phyloP scores from a whole-genome alignment of 2,797 vertebrate genomes.

The Lepilemur septentrionalis region DNA sequence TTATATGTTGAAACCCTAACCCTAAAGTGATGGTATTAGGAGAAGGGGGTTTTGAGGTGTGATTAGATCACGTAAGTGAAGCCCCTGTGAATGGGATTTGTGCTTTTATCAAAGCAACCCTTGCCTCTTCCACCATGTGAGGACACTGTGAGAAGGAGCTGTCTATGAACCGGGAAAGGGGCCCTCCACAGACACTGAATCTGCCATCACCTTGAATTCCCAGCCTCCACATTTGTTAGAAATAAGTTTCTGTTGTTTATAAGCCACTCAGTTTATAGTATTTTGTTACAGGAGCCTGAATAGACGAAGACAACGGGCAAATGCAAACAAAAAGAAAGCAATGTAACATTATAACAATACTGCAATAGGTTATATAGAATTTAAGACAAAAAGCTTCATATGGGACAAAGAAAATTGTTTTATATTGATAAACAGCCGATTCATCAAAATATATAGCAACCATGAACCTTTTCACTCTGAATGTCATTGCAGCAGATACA shows the following conservation, averaged over 20 bases:
- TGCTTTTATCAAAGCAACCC: background rate
- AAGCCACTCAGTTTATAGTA: background rate
- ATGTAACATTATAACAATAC: background rate
- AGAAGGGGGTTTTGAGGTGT: background rate
- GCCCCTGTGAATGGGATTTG: background rate
- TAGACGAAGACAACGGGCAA: background rate
- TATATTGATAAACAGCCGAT: background rate
- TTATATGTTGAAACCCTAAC: background rate
- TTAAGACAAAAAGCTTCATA: background rate
- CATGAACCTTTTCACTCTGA: background rate
- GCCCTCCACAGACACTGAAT: background rate
- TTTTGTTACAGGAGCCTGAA: background rate
- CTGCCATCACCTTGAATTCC: background rate
- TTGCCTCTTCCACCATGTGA: background rate
- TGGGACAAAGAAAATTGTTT: background rate
- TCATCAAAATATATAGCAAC: background rate
- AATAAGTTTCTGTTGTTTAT: background rate
- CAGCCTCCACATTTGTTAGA: background rate
- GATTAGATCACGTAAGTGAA: background rate
- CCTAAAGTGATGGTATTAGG: background rate
- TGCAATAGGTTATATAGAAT: background rate
- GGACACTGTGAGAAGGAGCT: background rate
- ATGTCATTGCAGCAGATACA: background rate
- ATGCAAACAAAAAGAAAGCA: constrained; percentile 36
- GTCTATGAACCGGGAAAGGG: background rate